phyloP scores from a whole-genome alignment of 2,113 vertebrate genomes.

The Cyprinodon brontotheroides region DNA sequence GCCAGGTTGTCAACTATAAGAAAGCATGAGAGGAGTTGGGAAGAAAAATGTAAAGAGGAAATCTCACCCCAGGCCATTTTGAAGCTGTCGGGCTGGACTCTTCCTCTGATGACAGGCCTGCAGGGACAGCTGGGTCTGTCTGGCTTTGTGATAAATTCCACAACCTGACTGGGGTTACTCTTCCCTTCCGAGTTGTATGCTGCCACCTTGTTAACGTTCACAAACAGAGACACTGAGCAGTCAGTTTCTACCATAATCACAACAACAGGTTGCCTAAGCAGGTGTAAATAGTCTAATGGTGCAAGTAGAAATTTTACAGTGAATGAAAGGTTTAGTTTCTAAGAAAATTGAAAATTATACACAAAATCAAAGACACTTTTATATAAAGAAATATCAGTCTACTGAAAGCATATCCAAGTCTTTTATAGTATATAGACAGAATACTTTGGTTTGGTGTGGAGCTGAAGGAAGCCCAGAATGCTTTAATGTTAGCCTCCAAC shows the following conservation, averaged over 20 bases:
- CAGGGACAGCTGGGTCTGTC: constrained; percentile 88
- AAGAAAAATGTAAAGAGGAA: not conserved
- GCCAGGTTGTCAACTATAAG: constrained; percentile 11
- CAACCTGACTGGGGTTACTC: constrained; percentile 91
- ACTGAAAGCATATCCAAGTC: not conserved
- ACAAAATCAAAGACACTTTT: no score
- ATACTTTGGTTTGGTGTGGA: not conserved
- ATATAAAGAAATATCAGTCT: not conserved
- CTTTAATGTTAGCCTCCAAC: not conserved
- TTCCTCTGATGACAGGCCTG: constrained; percentile 88
- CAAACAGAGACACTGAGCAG: constrained; percentile 6
- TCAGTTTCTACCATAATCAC: not conserved
- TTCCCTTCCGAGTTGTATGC: constrained; percentile 97
- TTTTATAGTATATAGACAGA: not conserved
- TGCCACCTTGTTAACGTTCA: constrained; percentile 82
- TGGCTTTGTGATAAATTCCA: constrained; percentile 89
- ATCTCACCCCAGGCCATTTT: constrained; percentile 93
- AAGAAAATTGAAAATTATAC: no score
- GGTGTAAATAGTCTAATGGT: not conserved
- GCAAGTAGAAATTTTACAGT: no score
- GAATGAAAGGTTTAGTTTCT: no score
- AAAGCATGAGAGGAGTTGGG: not conserved
- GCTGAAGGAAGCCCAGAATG: not conserved
- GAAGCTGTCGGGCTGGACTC: constrained; percentile 90
- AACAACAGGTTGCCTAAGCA: not conserved